Percentiles rank a stretch among this genome's conserved stretches.
These are phyloP conservation scores for Cetonia aurata DNA, from an alignment of 2,888 invertebrate genomes.

Conservation along the genomic window DNA sequence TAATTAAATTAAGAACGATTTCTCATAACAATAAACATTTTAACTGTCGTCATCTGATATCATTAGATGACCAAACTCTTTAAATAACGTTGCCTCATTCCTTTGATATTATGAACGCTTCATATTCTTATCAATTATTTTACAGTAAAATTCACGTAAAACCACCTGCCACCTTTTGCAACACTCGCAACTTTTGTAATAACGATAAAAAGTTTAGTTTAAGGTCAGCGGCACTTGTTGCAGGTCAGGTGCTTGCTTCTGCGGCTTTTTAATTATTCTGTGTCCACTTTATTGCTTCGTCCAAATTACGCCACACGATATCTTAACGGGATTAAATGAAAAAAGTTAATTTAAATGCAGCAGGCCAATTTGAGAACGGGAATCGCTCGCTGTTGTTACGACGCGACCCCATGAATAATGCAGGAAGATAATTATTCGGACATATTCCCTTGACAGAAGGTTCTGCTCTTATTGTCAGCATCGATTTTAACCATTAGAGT, in stretches of 20 bases:
- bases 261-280: neutral
- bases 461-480: neutral
- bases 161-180: neutral
- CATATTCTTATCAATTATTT: neutral
- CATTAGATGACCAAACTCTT: no score
- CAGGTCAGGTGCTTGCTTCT: conserved; percentile 3
- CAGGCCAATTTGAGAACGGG: conserved; percentile 15
- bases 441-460: neutral
- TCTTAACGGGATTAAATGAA: conserved; percentile 15
- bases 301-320: neutral
- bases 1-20: no score
- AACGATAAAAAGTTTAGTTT: neutral
- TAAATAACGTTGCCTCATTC: no score
- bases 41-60: no score
- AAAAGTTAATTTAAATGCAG: conserved; percentile 24
- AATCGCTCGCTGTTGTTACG: neutral
- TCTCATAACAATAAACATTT: no score
- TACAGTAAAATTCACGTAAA: neutral
- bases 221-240: neutral
- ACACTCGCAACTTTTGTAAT: neutral
- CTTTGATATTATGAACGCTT: no score
- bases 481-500: no score
- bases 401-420: conserved; percentile 17
- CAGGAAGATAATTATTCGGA: conserved; percentile 2
- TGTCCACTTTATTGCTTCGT: neutral